Evolutionary conservation across 1,140 invertebrate species (phyloP).

Genomic region (Sweltsa coloradensis): DNA sequence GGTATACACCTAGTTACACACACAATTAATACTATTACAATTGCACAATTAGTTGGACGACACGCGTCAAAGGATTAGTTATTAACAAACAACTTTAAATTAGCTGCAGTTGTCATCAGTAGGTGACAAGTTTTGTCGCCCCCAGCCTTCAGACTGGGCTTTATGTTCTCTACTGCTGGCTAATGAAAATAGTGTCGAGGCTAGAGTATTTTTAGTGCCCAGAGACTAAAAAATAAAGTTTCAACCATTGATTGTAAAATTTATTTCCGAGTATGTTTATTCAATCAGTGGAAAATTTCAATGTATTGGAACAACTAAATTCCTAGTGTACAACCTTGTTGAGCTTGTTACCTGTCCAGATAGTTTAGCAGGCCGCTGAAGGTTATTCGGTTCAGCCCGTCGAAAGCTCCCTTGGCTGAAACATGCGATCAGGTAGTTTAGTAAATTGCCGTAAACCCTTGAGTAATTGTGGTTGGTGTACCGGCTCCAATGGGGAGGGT

Average conservation of each 20-base stretch:
- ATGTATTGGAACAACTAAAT: no score
- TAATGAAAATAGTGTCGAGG: not conserved
- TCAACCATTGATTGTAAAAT: not conserved
- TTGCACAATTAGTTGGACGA: not conserved
- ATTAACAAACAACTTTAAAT: not conserved
- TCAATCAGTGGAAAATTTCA: slow-evolving; percentile 98
- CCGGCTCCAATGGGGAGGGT: no score
- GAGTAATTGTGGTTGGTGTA: no score
- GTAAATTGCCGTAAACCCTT: no score
- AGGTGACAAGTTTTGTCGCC: not conserved
- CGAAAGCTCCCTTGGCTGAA: slow-evolving; percentile 70
- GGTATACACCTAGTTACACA: slow-evolving; percentile 2
- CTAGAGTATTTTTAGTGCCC: not conserved
- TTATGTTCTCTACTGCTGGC: slow-evolving; percentile 1
- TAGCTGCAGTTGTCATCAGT: not conserved
- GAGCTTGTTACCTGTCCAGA: slow-evolving; percentile 96
- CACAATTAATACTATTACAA: not conserved
- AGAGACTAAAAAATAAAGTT: not conserved
- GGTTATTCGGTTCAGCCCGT: slow-evolving; percentile 90
- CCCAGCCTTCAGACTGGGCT: not conserved
- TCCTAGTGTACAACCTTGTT: slow-evolving; percentile 94
- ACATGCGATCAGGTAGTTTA: no score
- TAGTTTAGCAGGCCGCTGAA: slow-evolving; percentile 96
- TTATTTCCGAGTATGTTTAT: slow-evolving; percentile 45
- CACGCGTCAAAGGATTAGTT: not conserved